Evolutionary conservation across 2,888 invertebrate genomes (phyloP).

Genomic region (Macroteleia sp.): DNA sequence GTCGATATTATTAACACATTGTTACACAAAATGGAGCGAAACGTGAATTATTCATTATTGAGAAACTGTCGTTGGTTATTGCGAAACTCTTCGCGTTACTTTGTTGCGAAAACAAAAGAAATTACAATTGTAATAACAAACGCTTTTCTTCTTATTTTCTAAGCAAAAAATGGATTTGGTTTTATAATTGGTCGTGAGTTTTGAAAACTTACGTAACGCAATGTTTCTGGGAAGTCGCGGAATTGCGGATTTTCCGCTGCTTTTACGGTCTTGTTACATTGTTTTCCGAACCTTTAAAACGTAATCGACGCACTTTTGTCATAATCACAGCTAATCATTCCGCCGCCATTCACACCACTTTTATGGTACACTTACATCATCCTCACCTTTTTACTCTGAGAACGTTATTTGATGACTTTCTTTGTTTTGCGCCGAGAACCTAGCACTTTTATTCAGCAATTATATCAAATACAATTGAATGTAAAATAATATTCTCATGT

Average conservation of each 20-base stretch:
- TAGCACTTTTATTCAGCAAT: conserved; percentile 33
- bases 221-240: conserved; percentile 15
- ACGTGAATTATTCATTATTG: conserved; percentile 45
- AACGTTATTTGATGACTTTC: conserved; percentile 41
- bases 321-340: conserved; percentile 36
- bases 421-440: conserved; percentile 21
- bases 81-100: conserved; percentile 10
- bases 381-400: conserved; percentile 28
- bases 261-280: conserved; percentile 34
- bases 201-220: conserved; percentile 33
- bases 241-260: conserved; percentile 10
- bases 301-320: conserved; percentile 49
- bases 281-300: conserved; percentile 8
- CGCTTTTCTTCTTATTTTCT: conserved; percentile 26
- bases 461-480: conserved; percentile 33
- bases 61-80: conserved; percentile 40
- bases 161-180: conserved; percentile 11
- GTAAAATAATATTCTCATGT: conserved; percentile 26
- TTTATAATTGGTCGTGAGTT: conserved; percentile 22
- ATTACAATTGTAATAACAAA: conserved; percentile 36
- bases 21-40: conserved; percentile 50
- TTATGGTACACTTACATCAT: conserved; percentile 50
- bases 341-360: conserved; percentile 46
- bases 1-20: conserved; percentile 45
- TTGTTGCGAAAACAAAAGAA: conserved; percentile 38